These are phyloP conservation scores for Hirudo medicinalis DNA, from an alignment of 1,140 invertebrate species.

Conservation along the genomic window DNA sequence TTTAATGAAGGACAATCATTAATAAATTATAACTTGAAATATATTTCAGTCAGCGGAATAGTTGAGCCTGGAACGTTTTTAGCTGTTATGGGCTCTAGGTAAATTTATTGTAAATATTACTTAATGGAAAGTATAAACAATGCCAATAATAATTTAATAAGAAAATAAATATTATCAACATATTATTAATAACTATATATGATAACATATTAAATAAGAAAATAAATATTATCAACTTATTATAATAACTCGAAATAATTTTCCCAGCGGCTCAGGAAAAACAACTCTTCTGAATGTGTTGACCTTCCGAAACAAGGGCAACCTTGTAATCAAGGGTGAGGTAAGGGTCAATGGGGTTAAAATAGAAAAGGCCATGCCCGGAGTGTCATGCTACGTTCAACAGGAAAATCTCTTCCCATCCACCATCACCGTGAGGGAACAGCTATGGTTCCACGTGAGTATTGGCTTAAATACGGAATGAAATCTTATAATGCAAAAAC, in stretches of 20 bases:
- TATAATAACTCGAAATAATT: conserved; percentile 24
- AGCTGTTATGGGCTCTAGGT: conserved; percentile 75
- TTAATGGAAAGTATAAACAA: not conserved
- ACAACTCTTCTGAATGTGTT: conserved; percentile 82
- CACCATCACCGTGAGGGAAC: conserved; percentile 47
- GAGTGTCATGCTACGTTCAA: conserved; percentile 81
- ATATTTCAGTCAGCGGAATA: conserved; percentile 57
- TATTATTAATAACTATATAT: no score
- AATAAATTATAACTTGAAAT: not conserved
- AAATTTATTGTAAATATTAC: not conserved
- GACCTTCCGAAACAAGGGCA: conserved; percentile 59
- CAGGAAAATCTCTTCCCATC: conserved; percentile 55
- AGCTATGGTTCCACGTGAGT: conserved; percentile 44
- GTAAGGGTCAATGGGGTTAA: conserved; percentile 40
- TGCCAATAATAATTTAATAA: not conserved
- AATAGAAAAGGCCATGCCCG: conserved; percentile 48
- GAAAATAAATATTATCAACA: conserved; percentile 43
- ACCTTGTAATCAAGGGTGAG: conserved; percentile 56
- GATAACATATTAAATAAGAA: no score
- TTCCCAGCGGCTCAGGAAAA: conserved; percentile 75
- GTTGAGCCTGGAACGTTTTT: conserved; percentile 76
- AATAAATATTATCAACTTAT: no score
- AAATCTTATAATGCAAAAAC: conserved; percentile 29
- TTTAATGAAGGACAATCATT: no score
- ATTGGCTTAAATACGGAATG: no score